A percentile compares a stretch with the other conserved stretches of the same genome.
These are phyloP conservation scores for Lepidocolaptes lacrymiger DNA, from an alignment of 2,797 vertebrate genomes.

Conservation along the genomic window DNA sequence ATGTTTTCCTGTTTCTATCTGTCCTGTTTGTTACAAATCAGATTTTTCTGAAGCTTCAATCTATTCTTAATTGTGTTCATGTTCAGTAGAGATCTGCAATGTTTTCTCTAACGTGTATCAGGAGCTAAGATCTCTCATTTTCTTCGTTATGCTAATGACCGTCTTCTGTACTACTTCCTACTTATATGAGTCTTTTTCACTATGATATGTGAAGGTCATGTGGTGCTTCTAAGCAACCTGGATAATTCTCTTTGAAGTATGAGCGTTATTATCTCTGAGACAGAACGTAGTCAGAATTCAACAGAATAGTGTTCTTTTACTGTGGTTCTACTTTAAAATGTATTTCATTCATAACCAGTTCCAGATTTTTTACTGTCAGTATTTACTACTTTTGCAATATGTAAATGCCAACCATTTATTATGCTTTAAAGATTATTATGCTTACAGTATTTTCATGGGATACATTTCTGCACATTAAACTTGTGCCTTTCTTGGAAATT, in stretches of 20 bases:
- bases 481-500: not conserved
- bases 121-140: not conserved
- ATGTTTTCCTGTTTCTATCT: not conserved
- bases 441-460: not conserved
- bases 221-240: not conserved
- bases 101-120: not conserved
- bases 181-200: not conserved
- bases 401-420: not conserved
- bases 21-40: not conserved
- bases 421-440: not conserved
- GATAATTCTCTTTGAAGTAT: not conserved
- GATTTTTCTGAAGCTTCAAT: not conserved
- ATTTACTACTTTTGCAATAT: not conserved
- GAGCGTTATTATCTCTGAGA: not conserved
- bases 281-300: not conserved
- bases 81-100: not conserved
- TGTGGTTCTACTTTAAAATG: not conserved
- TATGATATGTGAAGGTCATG: not conserved
- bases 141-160: not conserved
- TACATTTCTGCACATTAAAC: not conserved
- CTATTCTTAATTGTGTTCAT: not conserved
- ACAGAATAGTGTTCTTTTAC: not conserved
- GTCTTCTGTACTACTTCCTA: not conserved
- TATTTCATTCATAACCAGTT: not conserved
- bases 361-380: not conserved